Base-by-base conservation (phyloP, 1,140 invertebrate genomes). In the Neotoxoptera formosana region DNA sequence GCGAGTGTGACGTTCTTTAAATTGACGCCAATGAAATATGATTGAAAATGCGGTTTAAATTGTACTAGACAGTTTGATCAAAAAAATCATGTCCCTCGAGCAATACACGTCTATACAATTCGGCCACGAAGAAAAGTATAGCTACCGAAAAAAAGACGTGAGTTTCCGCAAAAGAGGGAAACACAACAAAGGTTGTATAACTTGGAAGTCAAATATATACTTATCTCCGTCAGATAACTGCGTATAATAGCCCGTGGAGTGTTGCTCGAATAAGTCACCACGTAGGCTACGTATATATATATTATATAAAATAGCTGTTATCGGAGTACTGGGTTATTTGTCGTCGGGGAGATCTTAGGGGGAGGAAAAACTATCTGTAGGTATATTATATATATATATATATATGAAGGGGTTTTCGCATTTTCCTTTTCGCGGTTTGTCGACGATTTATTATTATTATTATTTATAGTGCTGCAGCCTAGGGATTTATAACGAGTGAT, bases 401-500 rank as follows among this genome's bases (percentile, higher is more conserved):
- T 67, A 76, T 20, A 76, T 34, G 0, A n/a, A 1, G 14, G 36
- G 53, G 11, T 60, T 67, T 90, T 45, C 41, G 21, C 56, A 41
- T 90, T 67, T 41, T 56, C 51, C 53, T 53, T 90, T 36, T 45
- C 36, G 56, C 14, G 89, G 23, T 41, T 9, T 25, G 36, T 84
- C 23, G 36, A 41, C 25, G 45, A 90, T 67, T 90, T 90, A 90
- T 90, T 90, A 67, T 90, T 90, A 41, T 60, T 90, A 41, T 23
- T 56, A 90, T 90, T 36, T 45, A n/a, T n/a, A n/a, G 30, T 76
- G 14, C 60, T 23, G 51, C 48, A 51, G 17, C 3, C 48, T 67
- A 67, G 60, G 6, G 30, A 76, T 76, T 76, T 76, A 76, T 34
- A 76, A 30, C n/a, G 30, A 76, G 30, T 17, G 60, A 76, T 76